Evolutionary conservation across 1,140 invertebrate species (phyloP), one percentile per base, ranked within the genome.

Genomic region (Dendroctonus valens): DNA sequence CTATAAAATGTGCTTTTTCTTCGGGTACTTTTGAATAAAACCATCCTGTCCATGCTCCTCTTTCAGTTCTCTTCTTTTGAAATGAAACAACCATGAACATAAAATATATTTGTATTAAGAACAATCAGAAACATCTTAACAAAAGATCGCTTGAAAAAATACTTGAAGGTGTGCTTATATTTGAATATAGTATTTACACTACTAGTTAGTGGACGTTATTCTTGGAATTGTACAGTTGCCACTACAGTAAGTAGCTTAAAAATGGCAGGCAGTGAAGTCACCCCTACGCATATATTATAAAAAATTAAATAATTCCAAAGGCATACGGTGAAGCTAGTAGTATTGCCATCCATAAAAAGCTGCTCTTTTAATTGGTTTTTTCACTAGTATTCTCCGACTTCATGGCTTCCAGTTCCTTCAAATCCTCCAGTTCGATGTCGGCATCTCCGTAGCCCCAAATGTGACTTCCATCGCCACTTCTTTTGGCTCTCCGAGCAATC

Each of bases 401-500:
- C 70, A 71, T 71, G 7, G 64, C 60, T 8, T 71, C 60, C 44
- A 74, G 52, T 52, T 74, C 81, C 11, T 73, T 39, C 5, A 74
- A 65, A 71, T 83, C 81, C 54, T 82, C 79, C 8, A 67, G 48
- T 5, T 75, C 65, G 5, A 83, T 80, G 44, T 83, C 82, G 0
- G 51, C 53, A 66, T 84, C 82, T 0, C 82, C 82, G 59, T 81
- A 83, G 8, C 81, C 82, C 81, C 81, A 84, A 6, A 81, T 49
- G 14, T 67, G 60, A 50, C 63, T 85, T 0, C 89, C 89, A 71
- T 91, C 89, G 0, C 89, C 89, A 44, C 79, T 82, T 68, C 85
- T 83, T 2, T 78, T 70, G 0, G 86, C 87, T 48, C 86, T 79
- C 14, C 84, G 81, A 7, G 77, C 71, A 0, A 91, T 82, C 85